Conservation (phyloP, 2,797 vertebrate species). For the Percopsis omiscomaycus region DNA sequence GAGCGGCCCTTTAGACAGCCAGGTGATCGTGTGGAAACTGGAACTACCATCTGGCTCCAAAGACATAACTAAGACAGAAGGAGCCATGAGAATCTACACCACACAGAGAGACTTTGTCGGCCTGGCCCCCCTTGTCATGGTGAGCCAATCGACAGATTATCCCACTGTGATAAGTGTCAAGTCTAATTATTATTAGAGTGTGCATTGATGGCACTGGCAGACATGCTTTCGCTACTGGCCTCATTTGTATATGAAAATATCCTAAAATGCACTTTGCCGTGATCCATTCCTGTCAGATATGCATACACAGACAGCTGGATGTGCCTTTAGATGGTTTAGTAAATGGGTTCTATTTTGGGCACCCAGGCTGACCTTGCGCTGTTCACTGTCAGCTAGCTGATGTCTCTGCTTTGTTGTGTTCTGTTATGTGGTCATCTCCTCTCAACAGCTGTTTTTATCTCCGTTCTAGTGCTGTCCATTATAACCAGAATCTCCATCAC, state of each 20-base stretch:
- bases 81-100: constrained; percentile 88
- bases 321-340: constrained; percentile 54
- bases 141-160: constrained; percentile 70
- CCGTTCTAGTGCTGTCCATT: constrained; percentile 55
- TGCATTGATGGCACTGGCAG: constrained; percentile 22
- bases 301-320: constrained; percentile 44
- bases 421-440: constrained; percentile 59
- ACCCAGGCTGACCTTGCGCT: constrained; percentile 59
- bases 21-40: constrained; percentile 91
- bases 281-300: constrained; percentile 58
- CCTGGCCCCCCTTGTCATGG: constrained; percentile 89
- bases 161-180: constrained; percentile 10
- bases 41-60: constrained; percentile 79
- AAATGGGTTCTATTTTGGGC: constrained; percentile 69
- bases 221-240: constrained; percentile 40
- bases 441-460: constrained; percentile 55
- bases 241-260: constrained; percentile 49
- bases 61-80: constrained; percentile 75
- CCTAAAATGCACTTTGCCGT: constrained; percentile 57
- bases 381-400: constrained; percentile 63
- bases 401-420: constrained; percentile 52
- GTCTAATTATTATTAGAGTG: constrained; percentile 30
- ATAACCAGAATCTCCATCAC: constrained; percentile 48
- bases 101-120: constrained; percentile 87
- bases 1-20: constrained; percentile 80